Evolutionary conservation across 2,797 vertebrate genomes (phyloP).

Genomic region (Anableps anableps): DNA sequence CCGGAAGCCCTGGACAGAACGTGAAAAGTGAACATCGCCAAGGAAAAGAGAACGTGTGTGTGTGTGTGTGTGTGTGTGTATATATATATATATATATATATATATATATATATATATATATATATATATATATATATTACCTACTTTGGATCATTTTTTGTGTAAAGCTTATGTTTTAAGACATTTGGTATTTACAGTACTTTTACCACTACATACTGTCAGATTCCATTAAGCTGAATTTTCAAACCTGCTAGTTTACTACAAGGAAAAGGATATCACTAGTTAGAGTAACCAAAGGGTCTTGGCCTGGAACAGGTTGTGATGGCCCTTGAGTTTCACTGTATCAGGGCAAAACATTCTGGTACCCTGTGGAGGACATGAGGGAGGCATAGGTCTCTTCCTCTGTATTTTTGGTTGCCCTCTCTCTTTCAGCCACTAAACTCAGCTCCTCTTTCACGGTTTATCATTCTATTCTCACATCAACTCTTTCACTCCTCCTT

Average conservation of each 20-base stretch:
- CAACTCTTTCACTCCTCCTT: conserved; percentile 39
- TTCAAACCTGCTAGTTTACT: conserved; percentile 42
- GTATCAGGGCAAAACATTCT: conserved; percentile 59
- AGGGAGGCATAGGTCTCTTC: conserved; percentile 63
- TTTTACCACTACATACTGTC: conserved; percentile 33
- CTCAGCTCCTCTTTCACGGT: conserved; percentile 33
- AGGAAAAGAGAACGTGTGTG: no score
- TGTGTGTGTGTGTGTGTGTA: no score
- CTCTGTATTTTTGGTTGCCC: conserved; percentile 32
- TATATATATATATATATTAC: neutral
- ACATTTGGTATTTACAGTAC: conserved; percentile 28
- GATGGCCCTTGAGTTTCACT: conserved; percentile 49
- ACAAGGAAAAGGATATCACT: conserved; percentile 41
- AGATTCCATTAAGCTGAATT: conserved; percentile 41
- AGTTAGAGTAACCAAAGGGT: conserved; percentile 54
- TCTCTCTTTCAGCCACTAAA: conserved; percentile 35
- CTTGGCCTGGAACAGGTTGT: conserved; percentile 40
- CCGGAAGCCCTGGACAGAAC: no score
- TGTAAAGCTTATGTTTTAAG: conserved; percentile 27
- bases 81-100: no score
- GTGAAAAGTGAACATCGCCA: no score
- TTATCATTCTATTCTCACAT: conserved; percentile 42
- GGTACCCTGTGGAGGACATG: conserved; percentile 49
- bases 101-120: no score
- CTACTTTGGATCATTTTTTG: neutral